phyloP scores from a whole-genome alignment of 2,888 invertebrate genomes.

The Thereva unica region DNA sequence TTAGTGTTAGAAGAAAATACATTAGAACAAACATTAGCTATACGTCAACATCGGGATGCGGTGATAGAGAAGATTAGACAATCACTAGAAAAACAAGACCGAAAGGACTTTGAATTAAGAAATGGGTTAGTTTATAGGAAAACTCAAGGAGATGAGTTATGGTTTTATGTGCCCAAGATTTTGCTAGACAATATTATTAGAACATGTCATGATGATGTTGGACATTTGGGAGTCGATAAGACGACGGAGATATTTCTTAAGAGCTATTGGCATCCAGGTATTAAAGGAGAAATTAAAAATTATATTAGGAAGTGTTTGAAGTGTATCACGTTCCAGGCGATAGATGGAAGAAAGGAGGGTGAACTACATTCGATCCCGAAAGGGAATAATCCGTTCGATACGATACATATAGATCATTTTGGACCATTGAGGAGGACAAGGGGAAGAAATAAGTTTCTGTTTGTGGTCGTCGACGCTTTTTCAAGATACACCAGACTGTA shows the following conservation, averaged over 20 bases:
- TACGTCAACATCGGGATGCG: too few species aligned
- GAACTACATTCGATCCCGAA: slow-evolving; percentile 46
- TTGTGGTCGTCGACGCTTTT: slow-evolving; percentile 52
- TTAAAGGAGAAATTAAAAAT: slow-evolving; percentile 38
- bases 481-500: slow-evolving; percentile 51
- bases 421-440: slow-evolving; percentile 38
- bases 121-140: too few species aligned
- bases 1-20: too few species aligned
- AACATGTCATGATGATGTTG: slow-evolving; percentile 27
- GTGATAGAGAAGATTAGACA: too few species aligned
- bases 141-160: too few species aligned
- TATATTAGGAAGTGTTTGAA: slow-evolving; percentile 33
- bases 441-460: slow-evolving; percentile 48
- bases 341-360: slow-evolving; percentile 41
- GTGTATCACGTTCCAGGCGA: slow-evolving; percentile 28
- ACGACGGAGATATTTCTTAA: slow-evolving; percentile 39
- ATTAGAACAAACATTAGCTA: too few species aligned
- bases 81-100: too few species aligned
- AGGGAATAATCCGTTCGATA: slow-evolving; percentile 45
- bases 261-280: slow-evolving; percentile 49
- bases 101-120: too few species aligned
- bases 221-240: slow-evolving; percentile 49
- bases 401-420: slow-evolving; percentile 38
- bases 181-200: too few species aligned
- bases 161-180: too few species aligned